phyloP scores from a whole-genome alignment of 2,113 vertebrate species.

The Thunnus thynnus region DNA sequence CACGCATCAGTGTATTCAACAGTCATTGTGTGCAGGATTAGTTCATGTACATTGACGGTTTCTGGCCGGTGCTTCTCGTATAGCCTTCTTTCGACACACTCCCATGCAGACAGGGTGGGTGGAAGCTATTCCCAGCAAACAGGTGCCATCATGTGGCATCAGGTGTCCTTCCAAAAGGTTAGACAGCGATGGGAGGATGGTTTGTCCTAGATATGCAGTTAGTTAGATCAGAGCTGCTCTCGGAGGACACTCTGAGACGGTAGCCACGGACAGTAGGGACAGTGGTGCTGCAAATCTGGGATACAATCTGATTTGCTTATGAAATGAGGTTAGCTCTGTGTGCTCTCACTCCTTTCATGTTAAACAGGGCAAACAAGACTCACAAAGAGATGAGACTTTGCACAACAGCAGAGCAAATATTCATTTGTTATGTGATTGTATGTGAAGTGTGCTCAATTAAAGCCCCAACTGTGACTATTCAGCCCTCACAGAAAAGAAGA shows the following conservation, averaged over 20 bases:
- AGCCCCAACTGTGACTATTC: background rate
- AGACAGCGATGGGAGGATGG: conserved; percentile 34
- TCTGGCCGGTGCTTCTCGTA: conserved; percentile 31
- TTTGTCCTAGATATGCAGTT: conserved; percentile 70
- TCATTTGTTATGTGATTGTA: background rate
- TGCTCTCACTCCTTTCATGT: conserved; percentile 35
- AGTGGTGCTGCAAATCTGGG: conserved; percentile 55
- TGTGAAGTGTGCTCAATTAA: background rate
- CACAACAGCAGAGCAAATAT: background rate
- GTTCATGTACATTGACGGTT: conserved; percentile 42
- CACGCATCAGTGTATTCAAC: conserved; percentile 54
- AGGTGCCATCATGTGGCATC: conserved; percentile 71
- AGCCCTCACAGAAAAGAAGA: background rate
- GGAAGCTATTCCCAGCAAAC: conserved; percentile 64
- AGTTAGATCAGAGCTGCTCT: conserved; percentile 61
- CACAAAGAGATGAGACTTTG: conserved; percentile 16
- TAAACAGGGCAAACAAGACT: conserved; percentile 45
- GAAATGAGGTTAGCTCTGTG: conserved; percentile 75
- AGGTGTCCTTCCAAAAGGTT: conserved; percentile 72
- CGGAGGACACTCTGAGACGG: conserved; percentile 54
- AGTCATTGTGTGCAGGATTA: conserved; percentile 59
- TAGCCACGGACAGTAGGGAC: conserved; percentile 46
- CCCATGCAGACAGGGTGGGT: conserved; percentile 3
- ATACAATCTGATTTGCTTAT: conserved; percentile 67
- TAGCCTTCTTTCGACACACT: conserved; percentile 36